Base-by-base conservation (phyloP, 2,113 vertebrate species). In the Vulpes vulpes region DNA sequence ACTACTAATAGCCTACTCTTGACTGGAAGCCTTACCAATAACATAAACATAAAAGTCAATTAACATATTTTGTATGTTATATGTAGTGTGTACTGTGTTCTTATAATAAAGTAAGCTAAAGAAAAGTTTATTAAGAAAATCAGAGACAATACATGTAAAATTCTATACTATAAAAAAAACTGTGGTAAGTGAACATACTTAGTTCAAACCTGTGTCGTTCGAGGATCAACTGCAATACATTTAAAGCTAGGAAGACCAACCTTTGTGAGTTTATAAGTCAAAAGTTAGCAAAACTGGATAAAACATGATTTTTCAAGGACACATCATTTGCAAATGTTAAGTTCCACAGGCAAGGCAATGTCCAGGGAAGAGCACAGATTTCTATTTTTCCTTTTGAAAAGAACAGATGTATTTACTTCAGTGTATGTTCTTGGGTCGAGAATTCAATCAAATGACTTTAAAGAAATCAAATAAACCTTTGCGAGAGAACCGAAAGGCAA, bases 391-490 rank as follows among this genome's bases (percentile, higher is more conserved):
- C 67, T 82, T 60, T 80, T 11, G 25, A 69, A 67, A 73, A 73
- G 53, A 62, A 67, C 82, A 82, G 51, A 35, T 67, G 74, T 71
- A 59, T 93, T 73, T 83, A 94, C 80, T 71, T 81, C 81, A 20
- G 65, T 14, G 23, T 71, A 11, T 11, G 71, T 62, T 19, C 78
- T 92, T 76, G 79, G 73, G 49, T 57, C 57, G 51, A 74, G 89
- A 95, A 96, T 91, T 89, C 92, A 83, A 59, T 85, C 91, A 83
- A 95, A 73, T 27, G 67, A 69, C 96, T 96, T 97, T 74, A 82
- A 82, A 82, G 89, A 93, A 95, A 97, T 78, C 93, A 90, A 88
- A 92, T 55, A 82, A 53, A 69, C 60, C 89, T 97, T 93, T 60
- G 73, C 57, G 19, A 38, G 71, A 83, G 92, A 86, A 83, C 22